Percentiles rank a stretch among this genome's conserved stretches.
These are phyloP conservation scores for Drosophila buzzatii DNA, from an alignment of 2,888 invertebrate species.

Conservation along the genomic window DNA sequence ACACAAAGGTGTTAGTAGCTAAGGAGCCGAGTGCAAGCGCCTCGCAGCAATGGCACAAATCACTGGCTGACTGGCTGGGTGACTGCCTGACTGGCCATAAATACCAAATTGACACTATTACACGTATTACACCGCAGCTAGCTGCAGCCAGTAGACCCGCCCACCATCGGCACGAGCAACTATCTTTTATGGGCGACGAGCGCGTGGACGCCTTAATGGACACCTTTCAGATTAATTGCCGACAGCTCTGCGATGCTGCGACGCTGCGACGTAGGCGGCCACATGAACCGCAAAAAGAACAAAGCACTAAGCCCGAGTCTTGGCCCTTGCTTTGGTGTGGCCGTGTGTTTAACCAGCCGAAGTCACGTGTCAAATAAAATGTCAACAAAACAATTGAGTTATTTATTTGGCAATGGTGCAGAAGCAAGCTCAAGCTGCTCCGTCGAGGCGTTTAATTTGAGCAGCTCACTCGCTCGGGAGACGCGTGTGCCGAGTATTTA, in stretches of 20 bases:
- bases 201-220: slow-evolving; percentile 77
- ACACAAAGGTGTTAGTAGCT: slow-evolving; percentile 15
- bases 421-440: slow-evolving; percentile 36
- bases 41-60: slow-evolving; percentile 58
- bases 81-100: slow-evolving; percentile 56
- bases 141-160: slow-evolving; percentile 10
- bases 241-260: slow-evolving; percentile 57
- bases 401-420: slow-evolving; percentile 77
- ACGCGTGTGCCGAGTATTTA: slow-evolving; percentile 75
- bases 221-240: slow-evolving; percentile 83
- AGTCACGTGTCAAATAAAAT: slow-evolving; percentile 85
- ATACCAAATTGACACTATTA: slow-evolving; percentile 79
- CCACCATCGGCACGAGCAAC: slow-evolving; percentile 12
- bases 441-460: slow-evolving; percentile 69
- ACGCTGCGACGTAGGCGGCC: slow-evolving; percentile 57
- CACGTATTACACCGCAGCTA: slow-evolving; percentile 47
- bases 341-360: slow-evolving; percentile 76
- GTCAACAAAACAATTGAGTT: slow-evolving; percentile 85
- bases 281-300: slow-evolving; percentile 82
- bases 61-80: slow-evolving; percentile 48
- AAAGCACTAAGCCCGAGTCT: slow-evolving; percentile 62
- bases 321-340: slow-evolving; percentile 2
- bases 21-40: slow-evolving; percentile 10
- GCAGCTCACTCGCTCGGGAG: slow-evolving; percentile 19
- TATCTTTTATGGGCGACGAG: slow-evolving; percentile 53